Percentiles rank a stretch among this genome's conserved stretches.
Evolutionary conservation across 2,797 vertebrate species (phyloP).

Genomic region (Helostoma temminkii): DNA sequence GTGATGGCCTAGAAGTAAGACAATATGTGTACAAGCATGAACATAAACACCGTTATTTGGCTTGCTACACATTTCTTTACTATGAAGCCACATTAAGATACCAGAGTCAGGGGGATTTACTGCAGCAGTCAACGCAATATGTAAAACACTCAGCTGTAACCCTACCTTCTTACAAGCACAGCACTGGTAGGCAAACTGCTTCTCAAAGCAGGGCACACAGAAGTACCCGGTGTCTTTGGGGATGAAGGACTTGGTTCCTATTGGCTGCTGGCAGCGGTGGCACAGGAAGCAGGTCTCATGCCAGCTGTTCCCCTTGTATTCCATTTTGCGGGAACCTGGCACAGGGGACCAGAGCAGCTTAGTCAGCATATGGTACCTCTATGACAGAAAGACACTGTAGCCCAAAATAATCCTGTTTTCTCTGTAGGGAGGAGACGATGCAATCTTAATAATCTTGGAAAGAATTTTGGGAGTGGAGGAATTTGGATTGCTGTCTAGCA

Average conservation of each 20-base stretch:
- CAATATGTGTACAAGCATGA: neutral
- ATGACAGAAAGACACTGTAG: constrained; percentile 47
- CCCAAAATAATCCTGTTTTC: constrained; percentile 52
- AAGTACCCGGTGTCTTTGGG: constrained; percentile 92
- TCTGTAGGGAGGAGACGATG: constrained; percentile 32
- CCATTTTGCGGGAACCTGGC: constrained; percentile 97
- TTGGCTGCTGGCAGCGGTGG: constrained; percentile 91
- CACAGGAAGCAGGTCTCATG: constrained; percentile 98
- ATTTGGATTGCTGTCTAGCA: neutral
- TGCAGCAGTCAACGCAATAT: constrained; percentile 30
- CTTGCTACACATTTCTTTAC: neutral
- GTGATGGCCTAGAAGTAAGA: constrained; percentile 87
- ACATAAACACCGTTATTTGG: constrained; percentile 6
- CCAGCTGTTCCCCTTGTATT: constrained; percentile 97
- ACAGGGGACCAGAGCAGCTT: constrained; percentile 64
- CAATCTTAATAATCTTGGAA: constrained; percentile 39
- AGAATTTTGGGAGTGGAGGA: constrained; percentile 10
- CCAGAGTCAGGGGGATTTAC: constrained; percentile 38
- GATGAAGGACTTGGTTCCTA: constrained; percentile 96
- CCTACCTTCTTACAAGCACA: constrained; percentile 95
- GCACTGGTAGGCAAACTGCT: constrained; percentile 94
- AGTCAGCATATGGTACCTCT: constrained; percentile 73
- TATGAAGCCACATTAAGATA: constrained; percentile 25
- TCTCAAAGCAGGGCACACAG: constrained; percentile 95
- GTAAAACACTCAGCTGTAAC: constrained; percentile 32